Base-by-base conservation (phyloP, 2,797 vertebrate species). In the Heterohyrax brucei region DNA sequence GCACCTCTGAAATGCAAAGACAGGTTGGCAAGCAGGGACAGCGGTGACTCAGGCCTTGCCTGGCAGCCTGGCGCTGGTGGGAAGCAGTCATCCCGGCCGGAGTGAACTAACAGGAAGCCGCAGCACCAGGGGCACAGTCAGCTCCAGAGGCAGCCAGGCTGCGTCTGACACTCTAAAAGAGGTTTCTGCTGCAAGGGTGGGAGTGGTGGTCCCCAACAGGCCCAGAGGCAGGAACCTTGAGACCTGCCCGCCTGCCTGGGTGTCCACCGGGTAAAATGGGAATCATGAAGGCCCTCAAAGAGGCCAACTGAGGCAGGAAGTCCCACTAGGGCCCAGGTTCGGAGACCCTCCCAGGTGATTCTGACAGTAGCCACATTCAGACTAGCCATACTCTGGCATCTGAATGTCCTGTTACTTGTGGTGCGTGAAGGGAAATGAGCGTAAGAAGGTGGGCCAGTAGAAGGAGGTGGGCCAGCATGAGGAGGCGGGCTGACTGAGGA, bases 61-160 rank as follows among this genome's bases (percentile, higher is more conserved):
- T 7, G 73, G 26, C 84, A 78, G 81, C 78, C n/a, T 4, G 24
- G 24, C 53, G 80, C 93, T 44, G 33, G 77, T 4, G 56, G 73
- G 50, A 18, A 64, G 24, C 56, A 46, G 64, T 46, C 85, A 88
- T 10, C 68, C 68, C 21, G 39, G 50, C 70, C 64, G 85, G 33
- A 73, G 26, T 48, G 18, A 84, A 75, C 10, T 21, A 3, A 39
- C 72, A 76, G 72, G 87, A 89, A 91, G 56, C 61, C 33, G 33
- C 59, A 5, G 6, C 0, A 18, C 22, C 28, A 7, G 22, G 28
- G 4, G 28, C 22, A 13, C 2, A 18, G 46, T 10, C 4, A 7
- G 10, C 46, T 50, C 28, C 84, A 62, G n/a, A 80, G 56, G 68
- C 9, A 4, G 19, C n/a, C 53, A 39, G n/a, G 53, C 21, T 33